These are phyloP conservation scores for Plagodis dolabraria DNA, from an alignment of 2,888 invertebrate species.

Conservation along the genomic window DNA sequence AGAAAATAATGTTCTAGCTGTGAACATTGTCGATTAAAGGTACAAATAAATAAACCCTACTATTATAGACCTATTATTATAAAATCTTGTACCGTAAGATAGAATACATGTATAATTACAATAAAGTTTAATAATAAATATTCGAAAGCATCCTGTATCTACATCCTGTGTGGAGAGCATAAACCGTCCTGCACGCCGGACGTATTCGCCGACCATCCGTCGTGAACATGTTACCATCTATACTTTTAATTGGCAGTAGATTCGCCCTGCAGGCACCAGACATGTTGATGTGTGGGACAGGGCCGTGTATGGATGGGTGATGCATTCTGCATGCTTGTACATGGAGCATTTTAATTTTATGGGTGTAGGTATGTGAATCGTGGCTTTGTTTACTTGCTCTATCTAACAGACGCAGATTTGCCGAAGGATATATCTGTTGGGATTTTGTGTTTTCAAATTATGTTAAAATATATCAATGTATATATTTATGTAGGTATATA, in stretches of 20 bases:
- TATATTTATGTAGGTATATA: too few relatives aligned
- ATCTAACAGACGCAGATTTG: too few relatives aligned
- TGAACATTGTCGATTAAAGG: too few relatives aligned
- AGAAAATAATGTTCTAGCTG: too few relatives aligned
- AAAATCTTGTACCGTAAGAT: too few relatives aligned
- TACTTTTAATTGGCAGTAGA: conserved; percentile 81
- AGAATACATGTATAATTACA: background rate
- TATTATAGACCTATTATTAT: too few relatives aligned
- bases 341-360: too few relatives aligned
- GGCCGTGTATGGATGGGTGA: conserved; percentile 39
- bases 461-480: too few relatives aligned
- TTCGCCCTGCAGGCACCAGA: conserved; percentile 65
- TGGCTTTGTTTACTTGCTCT: too few relatives aligned
- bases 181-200: conserved; percentile 55
- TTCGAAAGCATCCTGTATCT: conserved; percentile 49
- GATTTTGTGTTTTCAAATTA: too few relatives aligned
- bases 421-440: too few relatives aligned
- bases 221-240: conserved; percentile 70
- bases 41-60: too few relatives aligned
- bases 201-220: conserved; percentile 62
- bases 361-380: conserved; percentile 10
- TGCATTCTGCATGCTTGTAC: conserved; percentile 37
- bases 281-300: conserved; percentile 64
- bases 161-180: conserved; percentile 46
- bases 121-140: background rate